phyloP scores from a whole-genome alignment of 64 coral and sea anemone genomes.

The Hydrozoanthus tunicans region DNA sequence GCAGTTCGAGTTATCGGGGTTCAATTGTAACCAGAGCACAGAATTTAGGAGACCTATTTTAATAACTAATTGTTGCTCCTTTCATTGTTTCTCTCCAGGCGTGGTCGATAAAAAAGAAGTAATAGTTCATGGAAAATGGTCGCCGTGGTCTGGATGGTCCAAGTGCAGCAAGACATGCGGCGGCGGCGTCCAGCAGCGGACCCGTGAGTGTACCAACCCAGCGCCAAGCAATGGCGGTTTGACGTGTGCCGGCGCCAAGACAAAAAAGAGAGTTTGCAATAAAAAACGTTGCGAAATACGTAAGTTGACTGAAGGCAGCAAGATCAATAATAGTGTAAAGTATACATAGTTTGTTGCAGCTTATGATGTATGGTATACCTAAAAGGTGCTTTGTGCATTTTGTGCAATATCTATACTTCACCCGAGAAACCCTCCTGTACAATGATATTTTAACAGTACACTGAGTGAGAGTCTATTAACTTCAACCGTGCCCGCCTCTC shows the following conservation, averaged over 20 bases:
- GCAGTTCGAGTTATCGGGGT: too few relatives aligned
- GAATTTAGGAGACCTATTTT: too few relatives aligned
- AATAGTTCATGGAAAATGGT: conserved; percentile 49
- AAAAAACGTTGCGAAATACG: conserved; percentile 27
- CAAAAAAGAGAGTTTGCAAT: conserved; percentile 42
- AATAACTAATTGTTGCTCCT: neutral
- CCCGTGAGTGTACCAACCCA: conserved; percentile 51
- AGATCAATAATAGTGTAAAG: too few relatives aligned
- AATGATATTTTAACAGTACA: too few relatives aligned
- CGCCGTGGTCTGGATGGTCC: conserved; percentile 51
- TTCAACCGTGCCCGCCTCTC: too few relatives aligned
- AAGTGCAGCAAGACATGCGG: conserved; percentile 47
- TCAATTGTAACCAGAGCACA: too few relatives aligned
- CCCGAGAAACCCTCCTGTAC: too few relatives aligned
- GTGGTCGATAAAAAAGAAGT: conserved; percentile 7
- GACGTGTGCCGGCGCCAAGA: conserved; percentile 26
- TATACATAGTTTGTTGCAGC: too few relatives aligned
- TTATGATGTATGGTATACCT: too few relatives aligned
- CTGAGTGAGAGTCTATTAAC: too few relatives aligned
- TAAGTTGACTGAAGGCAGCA: conserved; percentile 4
- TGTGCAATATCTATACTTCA: too few relatives aligned
- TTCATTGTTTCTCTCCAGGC: neutral
- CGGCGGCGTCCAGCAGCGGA: conserved; percentile 16
- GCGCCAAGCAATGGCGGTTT: conserved; percentile 39
- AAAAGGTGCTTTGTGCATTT: too few relatives aligned